A percentile compares a stretch with the other conserved stretches of the same genome.
These are phyloP conservation scores for Paramuricea clavata DNA, from an alignment of 92 coral and sea anemone genomes.

Conservation along the genomic window DNA sequence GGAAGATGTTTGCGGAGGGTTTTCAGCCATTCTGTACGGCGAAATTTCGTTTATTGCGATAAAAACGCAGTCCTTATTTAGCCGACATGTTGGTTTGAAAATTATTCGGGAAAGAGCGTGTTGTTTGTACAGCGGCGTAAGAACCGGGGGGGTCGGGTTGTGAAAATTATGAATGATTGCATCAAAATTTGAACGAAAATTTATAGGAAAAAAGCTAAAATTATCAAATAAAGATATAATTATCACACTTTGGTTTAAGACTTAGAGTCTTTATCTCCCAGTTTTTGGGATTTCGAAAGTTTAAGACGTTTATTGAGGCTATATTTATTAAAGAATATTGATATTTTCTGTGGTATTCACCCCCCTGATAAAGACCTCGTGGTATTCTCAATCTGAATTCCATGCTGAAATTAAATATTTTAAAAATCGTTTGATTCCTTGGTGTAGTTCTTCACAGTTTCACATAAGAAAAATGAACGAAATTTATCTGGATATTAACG, in stretches of 20 bases:
- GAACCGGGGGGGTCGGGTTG: neutral
- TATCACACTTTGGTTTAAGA: neutral
- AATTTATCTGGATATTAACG: neutral
- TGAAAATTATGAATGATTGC: neutral
- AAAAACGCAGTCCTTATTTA: neutral
- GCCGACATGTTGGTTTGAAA: constrained; percentile 10
- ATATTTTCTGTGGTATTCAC: neutral
- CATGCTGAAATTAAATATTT: neutral
- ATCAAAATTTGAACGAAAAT: neutral
- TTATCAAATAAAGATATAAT: neutral
- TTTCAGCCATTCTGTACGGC: constrained; percentile 5
- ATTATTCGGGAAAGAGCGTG: neutral
- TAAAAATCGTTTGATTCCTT: neutral
- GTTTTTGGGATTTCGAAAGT: too few relatives aligned
- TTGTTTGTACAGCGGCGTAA: neutral
- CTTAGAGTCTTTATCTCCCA: neutral
- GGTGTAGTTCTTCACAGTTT: neutral
- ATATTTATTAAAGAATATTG: too few relatives aligned
- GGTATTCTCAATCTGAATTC: neutral
- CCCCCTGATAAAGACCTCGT: neutral
- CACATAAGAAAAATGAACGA: neutral
- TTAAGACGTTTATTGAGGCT: neutral
- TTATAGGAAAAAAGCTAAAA: neutral
- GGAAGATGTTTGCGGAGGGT: neutral
- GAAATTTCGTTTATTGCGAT: neutral